Evolutionary conservation across 1,140 invertebrate species (phyloP).

Genomic region (Philopotamus ludificatus): DNA sequence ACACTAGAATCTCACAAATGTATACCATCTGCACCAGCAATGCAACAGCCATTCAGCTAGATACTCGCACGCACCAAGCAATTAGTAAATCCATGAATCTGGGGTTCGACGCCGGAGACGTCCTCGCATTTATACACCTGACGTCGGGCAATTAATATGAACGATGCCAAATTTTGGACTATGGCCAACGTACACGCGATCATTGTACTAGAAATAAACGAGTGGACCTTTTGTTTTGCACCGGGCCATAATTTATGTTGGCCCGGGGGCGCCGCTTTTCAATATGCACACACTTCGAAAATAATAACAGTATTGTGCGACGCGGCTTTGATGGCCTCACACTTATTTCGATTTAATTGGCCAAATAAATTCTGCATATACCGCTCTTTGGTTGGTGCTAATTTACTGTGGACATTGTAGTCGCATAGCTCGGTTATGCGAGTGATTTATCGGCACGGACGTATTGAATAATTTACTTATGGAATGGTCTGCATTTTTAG

Average conservation of each 20-base stretch:
- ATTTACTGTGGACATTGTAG: no score
- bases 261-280: conserved; percentile 16
- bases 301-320: no score
- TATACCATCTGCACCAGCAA: no score
- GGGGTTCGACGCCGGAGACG: conserved; percentile 20
- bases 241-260: conserved; percentile 34
- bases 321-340: no score
- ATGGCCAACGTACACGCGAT: conserved; percentile 30
- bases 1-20: no score
- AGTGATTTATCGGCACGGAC: no score
- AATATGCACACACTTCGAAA: background rate
- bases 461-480: no score
- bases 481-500: no score
- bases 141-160: conserved; percentile 39
- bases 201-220: conserved; percentile 40
- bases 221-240: conserved; percentile 38
- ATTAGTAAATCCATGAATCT: conserved; percentile 16
- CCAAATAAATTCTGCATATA: background rate
- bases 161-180: conserved; percentile 36
- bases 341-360: background rate
- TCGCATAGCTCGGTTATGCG: no score
- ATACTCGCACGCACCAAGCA: no score
- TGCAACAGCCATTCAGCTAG: no score
- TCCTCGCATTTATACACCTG: conserved; percentile 34
- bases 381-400: no score